Conservation (phyloP, 1,140 invertebrate species). For the Drosophila paulistorum region DNA sequence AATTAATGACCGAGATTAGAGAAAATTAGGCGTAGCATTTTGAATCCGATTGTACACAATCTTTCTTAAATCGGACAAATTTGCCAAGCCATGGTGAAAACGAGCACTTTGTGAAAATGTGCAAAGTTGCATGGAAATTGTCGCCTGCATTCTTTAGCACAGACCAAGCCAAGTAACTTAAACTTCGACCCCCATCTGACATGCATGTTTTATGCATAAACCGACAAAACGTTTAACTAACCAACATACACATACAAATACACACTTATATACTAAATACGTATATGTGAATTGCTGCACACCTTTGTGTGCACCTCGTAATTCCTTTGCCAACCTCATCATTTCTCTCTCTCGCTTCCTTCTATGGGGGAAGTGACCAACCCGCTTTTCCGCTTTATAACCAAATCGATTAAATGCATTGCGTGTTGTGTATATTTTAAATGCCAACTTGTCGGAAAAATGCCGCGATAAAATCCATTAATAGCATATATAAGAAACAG, state of each 20-base stretch:
- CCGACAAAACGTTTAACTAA: conserved; percentile 44
- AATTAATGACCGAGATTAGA: not conserved
- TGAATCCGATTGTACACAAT: not conserved
- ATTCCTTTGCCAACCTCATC: not conserved
- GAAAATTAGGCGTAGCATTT: not conserved
- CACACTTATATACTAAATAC: not conserved
- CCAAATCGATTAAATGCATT: conserved; percentile 66
- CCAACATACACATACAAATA: conserved; percentile 27
- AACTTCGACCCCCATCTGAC: not conserved
- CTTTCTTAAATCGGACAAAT: not conserved
- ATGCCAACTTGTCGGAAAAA: conserved; percentile 47
- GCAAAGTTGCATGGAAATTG: conserved; percentile 6
- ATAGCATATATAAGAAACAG: conserved; percentile 4
- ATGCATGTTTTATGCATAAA: conserved; percentile 50
- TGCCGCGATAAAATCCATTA: conserved; percentile 13
- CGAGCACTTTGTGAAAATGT: not conserved
- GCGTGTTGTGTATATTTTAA: conserved; percentile 63
- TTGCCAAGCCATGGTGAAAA: not conserved
- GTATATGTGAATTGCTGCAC: not conserved
- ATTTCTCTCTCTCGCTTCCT: not conserved
- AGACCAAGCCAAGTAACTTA: conserved; percentile 3
- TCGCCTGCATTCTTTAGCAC: conserved; percentile 7
- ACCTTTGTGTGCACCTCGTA: not conserved
- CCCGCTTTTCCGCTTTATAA: conserved; percentile 24
- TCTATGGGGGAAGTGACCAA: not conserved